Evolutionary conservation across 2,797 vertebrate species (phyloP), one percentile per base, ranked within the genome.

Genomic region (Perodicticus potto): DNA sequence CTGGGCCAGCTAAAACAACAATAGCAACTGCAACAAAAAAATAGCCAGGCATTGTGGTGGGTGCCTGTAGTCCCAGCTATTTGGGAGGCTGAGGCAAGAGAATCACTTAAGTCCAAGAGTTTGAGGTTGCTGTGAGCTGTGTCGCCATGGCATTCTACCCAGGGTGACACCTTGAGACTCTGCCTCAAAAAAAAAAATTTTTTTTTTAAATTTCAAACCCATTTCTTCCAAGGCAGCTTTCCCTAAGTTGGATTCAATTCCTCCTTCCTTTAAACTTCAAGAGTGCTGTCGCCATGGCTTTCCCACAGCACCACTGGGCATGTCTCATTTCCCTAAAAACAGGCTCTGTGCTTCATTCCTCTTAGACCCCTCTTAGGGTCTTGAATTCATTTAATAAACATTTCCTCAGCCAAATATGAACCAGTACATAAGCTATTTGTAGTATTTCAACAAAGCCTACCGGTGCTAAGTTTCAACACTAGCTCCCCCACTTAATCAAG

Each of bases 351-450:
- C 12, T 29, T 23, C 5, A 84, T 34, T 85, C 84, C 67, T 34
- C 92, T 89, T 17, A 83, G 61, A 92, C 59, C 12, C 27, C 34
- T 86, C 34, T 0, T 29, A 57, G 14, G 27, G 14, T 37, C 72
- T 22, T 34, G 12, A 86, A 86, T 82, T 88, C 70, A 89, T 73
- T 92, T 34, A 86, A 77, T 40, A 92, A 80, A 85, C 69, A 82
- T 70, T 96, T 43, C 80, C 63, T 77, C 49, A 83, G 77, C 29
- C 57, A 94, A 95, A 49, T 78, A 63, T 61, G n/a, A n/a, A 83
- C 37, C 29, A 69, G 14, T 34, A 34, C 19, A 57, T 34, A 63
- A 89, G 40, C n/a, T 92, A 82, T 27, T 34, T 81, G 53, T 70
- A 85, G 34, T 72, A 85, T 76, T 81, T 86, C 80, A 85, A 74